Base-by-base conservation (phyloP, 2,797 vertebrate genomes). In the Protonibea diacanthus region DNA sequence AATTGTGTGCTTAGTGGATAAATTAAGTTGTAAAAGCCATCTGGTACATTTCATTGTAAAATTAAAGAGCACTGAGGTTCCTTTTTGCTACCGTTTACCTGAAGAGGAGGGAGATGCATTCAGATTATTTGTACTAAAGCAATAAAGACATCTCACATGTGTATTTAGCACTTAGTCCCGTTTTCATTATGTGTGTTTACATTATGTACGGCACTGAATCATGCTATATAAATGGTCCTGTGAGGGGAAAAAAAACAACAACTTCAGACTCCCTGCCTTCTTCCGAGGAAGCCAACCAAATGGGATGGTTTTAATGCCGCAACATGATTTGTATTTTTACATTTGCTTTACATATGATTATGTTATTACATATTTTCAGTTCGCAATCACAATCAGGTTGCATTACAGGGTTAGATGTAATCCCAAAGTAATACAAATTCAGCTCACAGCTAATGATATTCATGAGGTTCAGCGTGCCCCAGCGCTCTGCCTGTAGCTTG, bases 291-390 rank as follows among this genome's bases (percentile, higher is more conserved):
- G 83, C 81, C 78, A 75, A 71, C 87, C 83, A 57, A 88, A 78
- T 64, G 82, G 72, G 82, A 83, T 72, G 71, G 71, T 87, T 90
- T 83, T 85, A 91, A 92, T 82, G 84, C 83, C 80, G 81, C 86
- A 85, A 89, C 78, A 77, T 92, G 88, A 93, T 94, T 90, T 89
- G 85, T 93, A 93, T 91, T 93, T 91, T 87, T 90, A 93, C 91
- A 93, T 93, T 93, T 94, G 86, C 90, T 94, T 94, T 93, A 92
- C 92, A 94, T 94, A 92, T 89, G 89, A 94, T 93, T 92, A 93
- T 90, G 83, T 89, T 90, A 88, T 93, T 89, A 91, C 83, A 90
- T 90, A 89, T 91, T 92, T 92, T 78, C 80, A 78, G 80, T 89
- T 88, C 38, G 86, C 88, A 93, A 86, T 93, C 81, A 91, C 89